Evolutionary conservation across 1,140 invertebrate genomes (phyloP).

Genomic region (Trichonephila clavipes): DNA sequence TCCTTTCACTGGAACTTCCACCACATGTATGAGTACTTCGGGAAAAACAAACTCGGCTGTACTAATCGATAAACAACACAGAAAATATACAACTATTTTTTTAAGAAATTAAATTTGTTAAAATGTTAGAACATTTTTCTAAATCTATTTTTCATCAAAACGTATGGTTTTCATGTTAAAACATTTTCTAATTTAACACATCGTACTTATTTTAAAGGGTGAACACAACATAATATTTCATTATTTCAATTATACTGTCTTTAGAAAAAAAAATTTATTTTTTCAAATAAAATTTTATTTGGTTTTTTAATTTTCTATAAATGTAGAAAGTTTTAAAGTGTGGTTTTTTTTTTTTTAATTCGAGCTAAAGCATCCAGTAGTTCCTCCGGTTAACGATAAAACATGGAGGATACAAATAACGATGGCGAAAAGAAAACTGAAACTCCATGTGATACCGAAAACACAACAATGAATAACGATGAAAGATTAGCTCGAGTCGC

Average conservation of each 20-base stretch:
- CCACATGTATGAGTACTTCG: slow-evolving; percentile 65
- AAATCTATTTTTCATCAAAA: no score
- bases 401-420: slow-evolving; percentile 49
- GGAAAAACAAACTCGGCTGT: slow-evolving; percentile 49
- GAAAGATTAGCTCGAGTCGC: slow-evolving; percentile 54
- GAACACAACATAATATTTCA: no score
- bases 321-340: no score
- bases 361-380: not conserved
- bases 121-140: no score
- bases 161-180: no score
- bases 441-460: slow-evolving; percentile 52
- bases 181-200: no score
- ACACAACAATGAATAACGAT: slow-evolving; percentile 54
- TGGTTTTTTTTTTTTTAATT: not conserved
- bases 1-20: no score
- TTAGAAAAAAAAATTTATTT: not conserved
- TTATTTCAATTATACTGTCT: not conserved
- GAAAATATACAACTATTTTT: no score
- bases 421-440: not conserved
- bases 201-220: no score
- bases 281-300: no score
- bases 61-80: slow-evolving; percentile 25
- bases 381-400: slow-evolving; percentile 31
- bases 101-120: no score
- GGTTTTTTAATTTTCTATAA: no score